Evolutionary conservation across 2,888 invertebrate genomes (phyloP).

Genomic region (Laspeyria flexula): DNA sequence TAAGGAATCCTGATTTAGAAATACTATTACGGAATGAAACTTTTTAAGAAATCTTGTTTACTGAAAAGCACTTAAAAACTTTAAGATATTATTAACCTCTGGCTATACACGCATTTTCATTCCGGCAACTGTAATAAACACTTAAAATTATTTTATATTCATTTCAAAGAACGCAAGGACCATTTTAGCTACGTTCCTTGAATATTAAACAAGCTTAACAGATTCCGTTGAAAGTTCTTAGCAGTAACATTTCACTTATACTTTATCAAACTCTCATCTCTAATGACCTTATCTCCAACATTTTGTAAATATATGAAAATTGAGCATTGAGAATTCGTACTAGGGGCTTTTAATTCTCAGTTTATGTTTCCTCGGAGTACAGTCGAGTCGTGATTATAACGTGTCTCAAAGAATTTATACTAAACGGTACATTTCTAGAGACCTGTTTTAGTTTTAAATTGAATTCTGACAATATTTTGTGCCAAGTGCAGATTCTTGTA

Average conservation of each 20-base stretch:
- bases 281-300: slow-evolving; percentile 14
- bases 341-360: too few species aligned
- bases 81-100: too few species aligned
- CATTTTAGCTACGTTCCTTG: neutral
- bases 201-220: slow-evolving; percentile 7
- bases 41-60: too few species aligned
- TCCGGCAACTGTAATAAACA: neutral
- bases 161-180: neutral
- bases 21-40: too few species aligned
- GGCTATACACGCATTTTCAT: too few species aligned
- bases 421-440: slow-evolving; percentile 16
- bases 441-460: slow-evolving; percentile 18
- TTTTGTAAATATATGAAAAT: slow-evolving; percentile 27
- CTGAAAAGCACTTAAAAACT: too few species aligned
- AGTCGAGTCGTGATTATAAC: slow-evolving; percentile 13
- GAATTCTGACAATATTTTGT: slow-evolving; percentile 24
- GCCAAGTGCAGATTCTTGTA: slow-evolving; percentile 51
- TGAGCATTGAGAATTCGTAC: slow-evolving; percentile 7
- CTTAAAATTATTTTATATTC: neutral
- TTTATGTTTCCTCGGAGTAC: slow-evolving; percentile 11
- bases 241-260: slow-evolving; percentile 5
- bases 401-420: slow-evolving; percentile 20
- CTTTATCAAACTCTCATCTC: slow-evolving; percentile 18
- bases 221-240: slow-evolving; percentile 4
- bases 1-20: too few species aligned